A percentile compares a stretch with the other conserved stretches of the same genome.
Evolutionary conservation across 2,888 invertebrate genomes (phyloP).

Genomic region (Diadegma fenestrale): DNA sequence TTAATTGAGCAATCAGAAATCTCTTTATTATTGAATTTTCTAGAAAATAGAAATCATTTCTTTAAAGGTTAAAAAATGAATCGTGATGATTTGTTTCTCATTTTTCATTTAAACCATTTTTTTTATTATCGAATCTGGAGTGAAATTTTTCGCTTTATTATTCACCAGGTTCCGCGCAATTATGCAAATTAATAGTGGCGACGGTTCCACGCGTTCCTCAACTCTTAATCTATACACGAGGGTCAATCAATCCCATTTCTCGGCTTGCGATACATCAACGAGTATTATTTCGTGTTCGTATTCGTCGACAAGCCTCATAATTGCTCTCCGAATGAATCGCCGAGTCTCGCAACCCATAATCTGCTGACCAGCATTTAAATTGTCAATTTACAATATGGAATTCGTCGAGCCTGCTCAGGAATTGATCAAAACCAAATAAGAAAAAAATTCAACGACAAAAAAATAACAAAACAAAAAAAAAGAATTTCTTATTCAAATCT

Average conservation of each 20-base stretch:
- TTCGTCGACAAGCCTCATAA: conserved; percentile 33
- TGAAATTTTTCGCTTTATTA: not conserved
- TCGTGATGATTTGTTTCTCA: too few relatives aligned
- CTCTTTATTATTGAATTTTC: too few relatives aligned
- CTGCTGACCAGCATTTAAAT: not conserved
- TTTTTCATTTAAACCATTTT: too few relatives aligned
- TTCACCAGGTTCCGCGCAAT: not conserved
- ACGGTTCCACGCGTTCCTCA: not conserved
- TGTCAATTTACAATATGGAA: not conserved
- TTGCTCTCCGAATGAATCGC: conserved; percentile 48
- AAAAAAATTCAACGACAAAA: not conserved
- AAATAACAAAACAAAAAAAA: not conserved
- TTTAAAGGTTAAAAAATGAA: too few relatives aligned
- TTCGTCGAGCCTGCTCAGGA: not conserved
- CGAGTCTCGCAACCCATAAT: conserved; percentile 4
- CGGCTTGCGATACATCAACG: conserved; percentile 44
- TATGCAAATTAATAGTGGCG: not conserved
- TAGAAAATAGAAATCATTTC: too few relatives aligned
- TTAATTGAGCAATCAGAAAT: too few relatives aligned
- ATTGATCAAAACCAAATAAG: not conserved
- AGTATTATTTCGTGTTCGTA: conserved; percentile 42
- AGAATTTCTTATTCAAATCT: not conserved
- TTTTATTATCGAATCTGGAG: not conserved
- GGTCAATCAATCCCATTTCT: conserved; percentile 37
- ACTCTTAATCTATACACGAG: not conserved